A percentile compares a stretch with the other conserved stretches of the same genome.
Evolutionary conservation across 2,888 invertebrate species (phyloP).

Genomic region (Leptothorax acervorum): DNA sequence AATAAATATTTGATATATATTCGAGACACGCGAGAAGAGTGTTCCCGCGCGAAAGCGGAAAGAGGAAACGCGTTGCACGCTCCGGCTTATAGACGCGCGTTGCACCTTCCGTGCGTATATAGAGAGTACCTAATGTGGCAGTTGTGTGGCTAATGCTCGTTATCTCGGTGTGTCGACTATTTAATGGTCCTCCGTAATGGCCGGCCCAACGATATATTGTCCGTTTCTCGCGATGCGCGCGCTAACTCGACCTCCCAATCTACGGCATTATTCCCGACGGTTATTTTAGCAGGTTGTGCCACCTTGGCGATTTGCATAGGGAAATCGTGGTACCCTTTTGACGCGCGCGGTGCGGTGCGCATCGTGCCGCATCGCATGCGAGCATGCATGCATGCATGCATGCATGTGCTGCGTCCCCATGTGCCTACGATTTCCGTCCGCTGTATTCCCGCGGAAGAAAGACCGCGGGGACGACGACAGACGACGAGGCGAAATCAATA

Average conservation of each 20-base stretch:
- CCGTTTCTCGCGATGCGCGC: slow-evolving; percentile 74
- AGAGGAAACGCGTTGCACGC: slow-evolving; percentile 55
- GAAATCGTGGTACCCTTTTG: slow-evolving; percentile 73
- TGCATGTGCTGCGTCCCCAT: slow-evolving; percentile 46
- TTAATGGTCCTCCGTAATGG: slow-evolving; percentile 85
- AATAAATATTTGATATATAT: slow-evolving; percentile 11
- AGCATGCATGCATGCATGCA: slow-evolving; percentile 56
- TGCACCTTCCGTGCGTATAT: slow-evolving; percentile 68
- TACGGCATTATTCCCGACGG: slow-evolving; percentile 80
- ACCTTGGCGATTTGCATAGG: slow-evolving; percentile 71
- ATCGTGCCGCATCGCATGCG: slow-evolving; percentile 63
- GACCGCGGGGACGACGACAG: slow-evolving; percentile 46
- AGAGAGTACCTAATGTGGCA: slow-evolving; percentile 76
- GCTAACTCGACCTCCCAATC: slow-evolving; percentile 80
- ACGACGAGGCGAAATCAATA: slow-evolving; percentile 75
- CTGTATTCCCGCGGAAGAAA: slow-evolving; percentile 45
- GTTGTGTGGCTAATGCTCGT: slow-evolving; percentile 85
- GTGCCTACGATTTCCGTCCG: slow-evolving; percentile 67
- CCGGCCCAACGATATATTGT: slow-evolving; percentile 82
- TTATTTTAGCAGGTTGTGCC: slow-evolving; percentile 79
- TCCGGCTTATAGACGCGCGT: slow-evolving; percentile 69
- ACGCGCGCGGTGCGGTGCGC: slow-evolving; percentile 70
- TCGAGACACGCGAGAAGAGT: slow-evolving; percentile 34
- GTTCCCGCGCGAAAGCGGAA: slow-evolving; percentile 18
- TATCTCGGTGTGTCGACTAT: slow-evolving; percentile 85